Evolutionary conservation across 2,113 vertebrate genomes (phyloP).

Genomic region (Psilopsiagon aymara): DNA sequence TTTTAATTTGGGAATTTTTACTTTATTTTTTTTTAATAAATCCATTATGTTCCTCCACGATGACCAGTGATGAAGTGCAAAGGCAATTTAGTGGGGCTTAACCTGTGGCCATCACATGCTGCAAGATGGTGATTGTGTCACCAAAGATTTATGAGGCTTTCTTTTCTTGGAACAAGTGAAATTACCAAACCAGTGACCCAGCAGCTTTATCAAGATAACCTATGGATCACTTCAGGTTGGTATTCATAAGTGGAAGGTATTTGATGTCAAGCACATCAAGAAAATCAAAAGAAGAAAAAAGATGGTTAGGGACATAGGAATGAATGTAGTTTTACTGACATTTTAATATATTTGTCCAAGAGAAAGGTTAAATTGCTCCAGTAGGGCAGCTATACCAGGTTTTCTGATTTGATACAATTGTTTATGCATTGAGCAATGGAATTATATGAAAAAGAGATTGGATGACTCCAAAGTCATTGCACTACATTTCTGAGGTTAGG

Average conservation of each 20-base stretch:
- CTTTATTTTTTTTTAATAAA: neutral
- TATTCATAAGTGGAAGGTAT: neutral
- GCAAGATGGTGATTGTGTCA: neutral
- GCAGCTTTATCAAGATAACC: slow-evolving; percentile 24
- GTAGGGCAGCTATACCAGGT: neutral
- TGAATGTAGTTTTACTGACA: neutral
- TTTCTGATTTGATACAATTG: neutral
- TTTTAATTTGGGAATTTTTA: slow-evolving; percentile 26
- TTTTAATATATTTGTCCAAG: neutral
- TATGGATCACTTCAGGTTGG: neutral
- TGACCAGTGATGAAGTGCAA: neutral
- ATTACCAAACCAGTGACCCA: slow-evolving; percentile 30
- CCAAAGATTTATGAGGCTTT: slow-evolving; percentile 41
- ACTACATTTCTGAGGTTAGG: neutral
- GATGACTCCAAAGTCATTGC: neutral
- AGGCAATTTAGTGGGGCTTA: neutral
- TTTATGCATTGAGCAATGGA: neutral
- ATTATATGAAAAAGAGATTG: neutral
- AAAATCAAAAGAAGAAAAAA: neutral
- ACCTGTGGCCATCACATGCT: neutral
- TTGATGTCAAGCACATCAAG: neutral
- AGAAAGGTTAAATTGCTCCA: neutral
- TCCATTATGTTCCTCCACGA: neutral
- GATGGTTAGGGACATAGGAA: neutral
- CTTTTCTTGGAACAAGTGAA: neutral